Base-by-base conservation (phyloP, 2,113 vertebrate genomes). In the Rhabdomys dilectus region DNA sequence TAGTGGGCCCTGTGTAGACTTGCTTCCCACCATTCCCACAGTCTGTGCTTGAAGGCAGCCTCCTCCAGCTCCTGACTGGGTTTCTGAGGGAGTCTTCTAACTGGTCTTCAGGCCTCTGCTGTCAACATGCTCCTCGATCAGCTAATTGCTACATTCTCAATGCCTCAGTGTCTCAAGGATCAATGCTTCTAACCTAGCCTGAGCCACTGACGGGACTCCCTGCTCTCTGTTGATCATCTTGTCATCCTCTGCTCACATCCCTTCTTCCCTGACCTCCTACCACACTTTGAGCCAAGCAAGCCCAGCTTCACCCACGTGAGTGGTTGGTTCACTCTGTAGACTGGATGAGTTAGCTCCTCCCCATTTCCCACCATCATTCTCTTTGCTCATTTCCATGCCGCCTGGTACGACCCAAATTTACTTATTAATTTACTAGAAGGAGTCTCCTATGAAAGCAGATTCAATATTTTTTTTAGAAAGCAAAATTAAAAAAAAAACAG, bases 351-450 rank as follows among this genome's bases (percentile, higher is more conserved):
- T 80, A 34, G 53, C 13, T 53, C 60, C 51, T 42, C 90, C 53
- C 36, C 45, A 51, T 31, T n/a, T 26, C 7, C 66, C 10, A 8
- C 34, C 45, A 53, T 24, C 2, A 1, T 31, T n/a, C n/a, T 39
- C 77, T 72, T 76, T 42, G 45, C 45, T 84, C 82, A 42, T 36
- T 88, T 87, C 87, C 51, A 51, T 34, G 72, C 64, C 36, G 73
- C 51, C 58, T 81, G n/a, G 66, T 24, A 87, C 5, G 73, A 7
- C 89, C 51, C 34, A 42, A 36, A 42, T 31, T 68, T 86, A 73
- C 76, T 84, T 66, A 84, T 39, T 91, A 66, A 53, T 60, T 82
- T 82, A 42, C 82, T 86, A 89, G 42, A 93, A 94, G 48, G 60
- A 82, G 48, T 39, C 72, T 29, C 15, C 51, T 19, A 34, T 34